Conservation (phyloP, 2,797 vertebrate species). For the Hyperoplus lanceolatus region DNA sequence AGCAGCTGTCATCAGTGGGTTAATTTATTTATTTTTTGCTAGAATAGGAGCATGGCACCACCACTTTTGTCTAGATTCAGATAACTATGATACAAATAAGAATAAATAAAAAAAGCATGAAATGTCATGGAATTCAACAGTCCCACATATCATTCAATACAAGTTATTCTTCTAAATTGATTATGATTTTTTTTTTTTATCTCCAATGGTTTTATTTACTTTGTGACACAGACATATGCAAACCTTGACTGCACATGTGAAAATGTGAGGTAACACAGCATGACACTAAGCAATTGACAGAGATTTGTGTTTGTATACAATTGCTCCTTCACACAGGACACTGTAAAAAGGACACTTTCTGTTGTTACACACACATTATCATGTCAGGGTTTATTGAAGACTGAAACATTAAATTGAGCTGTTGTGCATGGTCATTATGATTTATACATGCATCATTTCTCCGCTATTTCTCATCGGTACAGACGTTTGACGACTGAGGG, state of each 20-base stretch:
- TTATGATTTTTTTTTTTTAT: not conserved
- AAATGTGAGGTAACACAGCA: constrained; percentile 23
- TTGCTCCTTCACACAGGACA: constrained; percentile 13
- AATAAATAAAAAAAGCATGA: no score
- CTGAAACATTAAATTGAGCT: constrained; percentile 28
- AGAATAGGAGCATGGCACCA: no score
- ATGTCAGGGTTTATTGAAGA: constrained; percentile 34
- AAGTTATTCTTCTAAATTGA: not conserved
- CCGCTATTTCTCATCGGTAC: constrained; percentile 36
- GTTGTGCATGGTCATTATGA: constrained; percentile 20
- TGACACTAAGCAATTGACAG: constrained; percentile 39
- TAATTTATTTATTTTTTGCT: not conserved
- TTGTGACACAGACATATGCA: constrained; percentile 33
- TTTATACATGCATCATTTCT: constrained; percentile 43
- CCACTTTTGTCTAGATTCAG: no score
- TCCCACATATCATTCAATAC: not conserved
- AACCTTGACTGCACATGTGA: constrained; percentile 42
- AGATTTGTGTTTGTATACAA: constrained; percentile 22
- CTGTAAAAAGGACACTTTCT: constrained; percentile 24
- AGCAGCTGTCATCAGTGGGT: no score
- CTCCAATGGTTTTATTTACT: constrained; percentile 23
- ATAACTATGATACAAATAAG: no score
- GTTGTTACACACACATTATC: constrained; percentile 16
- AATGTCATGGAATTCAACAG: no score
- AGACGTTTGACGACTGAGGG: constrained; percentile 29